Conservation (phyloP, 2,113 vertebrate species). For the Prochilodus magdalenae region DNA sequence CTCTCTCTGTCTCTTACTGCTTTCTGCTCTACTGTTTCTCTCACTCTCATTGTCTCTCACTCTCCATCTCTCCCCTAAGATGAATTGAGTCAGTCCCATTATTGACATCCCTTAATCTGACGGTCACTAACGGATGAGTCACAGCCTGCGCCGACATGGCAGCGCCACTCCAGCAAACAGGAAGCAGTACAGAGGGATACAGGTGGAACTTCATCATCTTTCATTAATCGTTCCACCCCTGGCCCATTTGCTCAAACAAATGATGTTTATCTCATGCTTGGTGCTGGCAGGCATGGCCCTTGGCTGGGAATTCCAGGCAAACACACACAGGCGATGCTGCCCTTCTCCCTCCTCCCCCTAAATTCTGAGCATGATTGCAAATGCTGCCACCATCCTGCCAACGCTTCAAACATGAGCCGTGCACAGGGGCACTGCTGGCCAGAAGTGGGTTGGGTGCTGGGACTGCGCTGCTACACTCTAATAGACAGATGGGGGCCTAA, state of each 20-base stretch:
- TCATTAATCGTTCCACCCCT: constrained; percentile 76
- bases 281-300: constrained; percentile 59
- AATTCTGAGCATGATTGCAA: neutral
- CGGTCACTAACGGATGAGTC: constrained; percentile 77
- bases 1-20: constrained; percentile 16
- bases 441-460: neutral
- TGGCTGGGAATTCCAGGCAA: constrained; percentile 11
- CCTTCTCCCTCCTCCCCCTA: neutral
- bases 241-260: constrained; percentile 73
- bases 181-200: constrained; percentile 63
- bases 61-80: constrained; percentile 58
- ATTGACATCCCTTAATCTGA: constrained; percentile 84
- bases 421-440: neutral
- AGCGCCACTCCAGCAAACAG: constrained; percentile 69
- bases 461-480: neutral
- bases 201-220: constrained; percentile 78
- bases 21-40: constrained; percentile 13
- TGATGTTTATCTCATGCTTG: constrained; percentile 69
- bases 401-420: neutral
- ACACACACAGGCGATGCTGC: constrained; percentile 22
- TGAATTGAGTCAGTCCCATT: constrained; percentile 80
- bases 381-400: neutral
- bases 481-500: constrained; percentile 61
- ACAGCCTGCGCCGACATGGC: constrained; percentile 68
- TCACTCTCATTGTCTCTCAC: constrained; percentile 17